Evolutionary conservation across 2,113 vertebrate genomes (phyloP).

Genomic region (Triplophysa siluroides): DNA sequence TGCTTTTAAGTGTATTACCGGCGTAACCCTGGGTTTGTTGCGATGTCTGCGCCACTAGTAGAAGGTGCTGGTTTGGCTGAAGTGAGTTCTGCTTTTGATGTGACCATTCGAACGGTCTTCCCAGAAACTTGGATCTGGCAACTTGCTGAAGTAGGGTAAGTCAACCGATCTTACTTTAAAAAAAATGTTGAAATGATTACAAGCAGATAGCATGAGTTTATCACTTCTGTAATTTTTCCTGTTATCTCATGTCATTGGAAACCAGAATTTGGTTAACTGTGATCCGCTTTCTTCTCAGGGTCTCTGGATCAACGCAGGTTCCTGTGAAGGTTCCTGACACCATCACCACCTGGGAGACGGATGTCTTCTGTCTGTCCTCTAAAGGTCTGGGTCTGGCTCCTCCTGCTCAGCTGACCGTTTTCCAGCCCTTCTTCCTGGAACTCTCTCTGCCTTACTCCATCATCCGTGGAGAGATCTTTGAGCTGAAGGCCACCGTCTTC

Average conservation of each 20-base stretch:
- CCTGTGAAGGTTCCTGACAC: conserved; percentile 78
- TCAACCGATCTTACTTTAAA: not conserved
- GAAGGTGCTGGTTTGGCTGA: no score
- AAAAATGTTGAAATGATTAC: not conserved
- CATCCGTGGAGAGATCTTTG: no score
- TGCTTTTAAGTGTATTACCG: not conserved
- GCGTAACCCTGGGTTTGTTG: accelerated
- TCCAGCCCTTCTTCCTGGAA: conserved; percentile 89
- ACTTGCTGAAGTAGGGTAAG: conserved; percentile 76
- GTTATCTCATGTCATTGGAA: not conserved
- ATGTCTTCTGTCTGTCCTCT: conserved; percentile 79
- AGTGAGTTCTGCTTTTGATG: not conserved
- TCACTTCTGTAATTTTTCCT: no score
- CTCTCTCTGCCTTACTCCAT: conserved; percentile 75
- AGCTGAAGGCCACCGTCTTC: no score
- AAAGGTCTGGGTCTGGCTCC: conserved; percentile 83
- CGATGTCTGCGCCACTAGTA: not conserved
- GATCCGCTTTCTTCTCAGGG: conserved; percentile 60
- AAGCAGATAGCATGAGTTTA: no score
- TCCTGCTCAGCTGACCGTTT: conserved; percentile 67
- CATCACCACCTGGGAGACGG: conserved; percentile 87
- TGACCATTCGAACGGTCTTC: conserved; percentile 76
- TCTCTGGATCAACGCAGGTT: conserved; percentile 69
- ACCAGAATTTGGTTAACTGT: no score
- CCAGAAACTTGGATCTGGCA: conserved; percentile 90